These are phyloP conservation scores for Agrotis segetum DNA, from an alignment of 2,888 invertebrate species.

Conservation along the genomic window DNA sequence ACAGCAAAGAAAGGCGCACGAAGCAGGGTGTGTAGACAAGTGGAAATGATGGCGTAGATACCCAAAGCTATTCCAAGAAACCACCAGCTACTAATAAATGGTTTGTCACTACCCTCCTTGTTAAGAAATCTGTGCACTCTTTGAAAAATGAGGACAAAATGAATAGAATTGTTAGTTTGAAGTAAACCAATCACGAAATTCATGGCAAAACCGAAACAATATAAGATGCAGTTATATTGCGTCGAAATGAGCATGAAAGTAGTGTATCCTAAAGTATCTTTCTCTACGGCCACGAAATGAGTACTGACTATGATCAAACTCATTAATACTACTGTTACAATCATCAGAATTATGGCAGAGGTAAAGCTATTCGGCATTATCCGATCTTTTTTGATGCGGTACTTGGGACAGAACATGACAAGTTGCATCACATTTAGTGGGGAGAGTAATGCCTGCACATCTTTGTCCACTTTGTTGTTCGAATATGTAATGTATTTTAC, in stretches of 20 bases:
- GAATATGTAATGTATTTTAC: background rate
- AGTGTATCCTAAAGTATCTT: background rate
- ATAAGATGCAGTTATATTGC: background rate
- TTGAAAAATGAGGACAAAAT: constrained; percentile 25
- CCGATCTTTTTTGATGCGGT: constrained; percentile 41
- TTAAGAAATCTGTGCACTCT: constrained; percentile 18
- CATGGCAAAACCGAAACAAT: constrained; percentile 23
- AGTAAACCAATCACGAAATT: constrained; percentile 8
- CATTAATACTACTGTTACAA: background rate
- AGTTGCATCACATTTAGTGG: constrained; percentile 45
- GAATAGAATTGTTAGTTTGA: background rate
- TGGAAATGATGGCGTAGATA: background rate
- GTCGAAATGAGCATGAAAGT: background rate
- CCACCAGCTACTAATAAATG: background rate
- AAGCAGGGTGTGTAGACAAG: background rate
- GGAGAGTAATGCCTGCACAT: constrained; percentile 46
- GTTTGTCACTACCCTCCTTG: background rate
- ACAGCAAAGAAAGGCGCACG: background rate
- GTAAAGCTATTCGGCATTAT: constrained; percentile 36
- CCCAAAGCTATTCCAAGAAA: background rate
- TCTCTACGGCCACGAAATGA: background rate
- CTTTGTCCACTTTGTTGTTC: constrained; percentile 47
- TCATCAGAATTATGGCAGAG: background rate
- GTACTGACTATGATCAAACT: background rate
- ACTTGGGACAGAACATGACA: constrained; percentile 44